Conservation (phyloP, 2,113 vertebrate genomes). For the Gopherus evgoodei region DNA sequence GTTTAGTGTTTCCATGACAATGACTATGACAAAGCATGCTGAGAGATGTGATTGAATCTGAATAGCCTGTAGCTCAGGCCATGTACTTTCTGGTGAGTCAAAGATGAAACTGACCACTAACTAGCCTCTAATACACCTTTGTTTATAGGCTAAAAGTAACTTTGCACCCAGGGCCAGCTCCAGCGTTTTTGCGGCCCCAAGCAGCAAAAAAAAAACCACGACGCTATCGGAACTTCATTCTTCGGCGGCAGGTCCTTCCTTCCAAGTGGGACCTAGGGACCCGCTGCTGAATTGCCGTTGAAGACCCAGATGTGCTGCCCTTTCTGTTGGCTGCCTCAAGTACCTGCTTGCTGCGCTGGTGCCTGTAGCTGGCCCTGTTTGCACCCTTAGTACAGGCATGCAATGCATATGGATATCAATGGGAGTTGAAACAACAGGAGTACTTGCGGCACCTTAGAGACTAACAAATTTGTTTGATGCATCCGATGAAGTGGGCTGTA, state of each 20-base stretch:
- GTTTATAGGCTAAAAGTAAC: background rate
- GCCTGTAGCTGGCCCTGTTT: background rate
- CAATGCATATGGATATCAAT: background rate
- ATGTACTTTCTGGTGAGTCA: background rate
- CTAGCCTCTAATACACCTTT: background rate
- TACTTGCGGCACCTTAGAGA: no score
- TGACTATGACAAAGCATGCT: background rate
- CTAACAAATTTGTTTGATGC: no score
- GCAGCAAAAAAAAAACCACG: no score
- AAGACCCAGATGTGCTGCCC: no score
- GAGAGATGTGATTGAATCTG: background rate
- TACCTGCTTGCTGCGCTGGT: no score
- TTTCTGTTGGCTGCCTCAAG: no score
- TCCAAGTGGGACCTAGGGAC: no score
- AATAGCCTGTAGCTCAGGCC: background rate
- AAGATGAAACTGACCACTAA: background rate
- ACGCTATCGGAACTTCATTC: no score
- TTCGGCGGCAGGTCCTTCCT: no score
- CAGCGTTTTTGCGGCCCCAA: no score
- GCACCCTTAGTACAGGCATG: constrained; percentile 1
- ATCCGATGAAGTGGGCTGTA: no score
- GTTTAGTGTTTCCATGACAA: background rate
- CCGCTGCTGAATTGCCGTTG: no score
- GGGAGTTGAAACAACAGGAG: constrained; percentile 8
- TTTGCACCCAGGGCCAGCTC: background rate